Conservation (phyloP, 2,888 invertebrate species). For the Cheilosia grossa region DNA sequence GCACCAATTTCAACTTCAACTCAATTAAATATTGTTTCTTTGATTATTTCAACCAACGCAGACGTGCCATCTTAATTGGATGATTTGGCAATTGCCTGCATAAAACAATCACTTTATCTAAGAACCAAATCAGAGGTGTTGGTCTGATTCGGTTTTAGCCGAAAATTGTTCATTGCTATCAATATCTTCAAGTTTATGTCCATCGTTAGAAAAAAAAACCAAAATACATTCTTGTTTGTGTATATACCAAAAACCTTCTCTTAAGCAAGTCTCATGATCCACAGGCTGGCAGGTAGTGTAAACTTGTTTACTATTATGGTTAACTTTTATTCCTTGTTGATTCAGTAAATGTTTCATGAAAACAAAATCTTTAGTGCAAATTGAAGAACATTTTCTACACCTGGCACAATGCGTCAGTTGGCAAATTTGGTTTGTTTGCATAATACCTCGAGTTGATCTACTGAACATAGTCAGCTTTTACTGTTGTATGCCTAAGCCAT, state of each 20-base stretch:
- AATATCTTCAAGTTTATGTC: not conserved
- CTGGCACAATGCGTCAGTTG: slow-evolving; percentile 1
- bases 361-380: slow-evolving; percentile 5
- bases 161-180: not conserved
- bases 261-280: no score
- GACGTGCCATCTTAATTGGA: slow-evolving; percentile 1
- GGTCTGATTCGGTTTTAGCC: not conserved
- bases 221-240: no score
- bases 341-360: not conserved
- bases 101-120: not conserved
- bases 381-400: slow-evolving; percentile 1
- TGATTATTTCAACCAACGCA: not conserved
- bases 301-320: no score
- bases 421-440: slow-evolving; percentile 2
- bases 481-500: no score
- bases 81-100: slow-evolving; percentile 12
- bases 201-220: no score
- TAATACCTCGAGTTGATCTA: slow-evolving; percentile 8
- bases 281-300: no score
- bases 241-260: no score
- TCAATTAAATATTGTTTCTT: slow-evolving; percentile 1
- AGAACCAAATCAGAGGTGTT: slow-evolving; percentile 2
- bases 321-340: not conserved
- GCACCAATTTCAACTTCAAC: not conserved
- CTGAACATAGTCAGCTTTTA: no score